These are phyloP conservation scores for Troglohyphantes excavatus DNA, from an alignment of 2,888 invertebrate genomes.

Conservation along the genomic window DNA sequence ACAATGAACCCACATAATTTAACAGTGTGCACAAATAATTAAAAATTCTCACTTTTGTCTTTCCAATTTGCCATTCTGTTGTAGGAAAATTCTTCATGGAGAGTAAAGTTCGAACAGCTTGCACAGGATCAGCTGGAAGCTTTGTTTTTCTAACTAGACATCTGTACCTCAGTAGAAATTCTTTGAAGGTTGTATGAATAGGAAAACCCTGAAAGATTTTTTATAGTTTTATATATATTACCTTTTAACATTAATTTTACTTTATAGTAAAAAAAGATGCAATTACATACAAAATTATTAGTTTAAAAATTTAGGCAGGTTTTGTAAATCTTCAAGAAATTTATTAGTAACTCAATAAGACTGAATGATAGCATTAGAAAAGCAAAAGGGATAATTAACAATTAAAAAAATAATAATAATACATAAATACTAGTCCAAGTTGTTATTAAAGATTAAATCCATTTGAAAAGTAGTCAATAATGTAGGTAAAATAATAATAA, in stretches of 20 bases:
- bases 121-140: constrained; percentile 62
- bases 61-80: constrained; percentile 93
- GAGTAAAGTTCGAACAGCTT: constrained; percentile 84
- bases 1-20: neutral
- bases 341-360: too few species aligned
- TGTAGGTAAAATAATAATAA: too few species aligned
- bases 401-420: too few species aligned
- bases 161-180: constrained; percentile 89
- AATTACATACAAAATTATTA: too few species aligned
- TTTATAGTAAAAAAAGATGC: neutral
- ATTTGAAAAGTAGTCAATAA: too few species aligned
- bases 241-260: neutral
- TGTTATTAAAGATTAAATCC: too few species aligned
- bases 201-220: constrained; percentile 87
- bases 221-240: neutral
- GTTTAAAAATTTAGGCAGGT: too few species aligned
- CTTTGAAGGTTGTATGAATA: constrained; percentile 90
- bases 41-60: constrained; percentile 86
- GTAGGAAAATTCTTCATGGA: constrained; percentile 87
- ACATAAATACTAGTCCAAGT: too few species aligned
- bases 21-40: too few species aligned
- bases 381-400: too few species aligned
- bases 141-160: constrained; percentile 84
- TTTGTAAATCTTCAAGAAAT: too few species aligned
- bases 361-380: too few species aligned